These are phyloP conservation scores for Notothenia coriiceps DNA, from an alignment of 2,113 vertebrate species.

Conservation along the genomic window DNA sequence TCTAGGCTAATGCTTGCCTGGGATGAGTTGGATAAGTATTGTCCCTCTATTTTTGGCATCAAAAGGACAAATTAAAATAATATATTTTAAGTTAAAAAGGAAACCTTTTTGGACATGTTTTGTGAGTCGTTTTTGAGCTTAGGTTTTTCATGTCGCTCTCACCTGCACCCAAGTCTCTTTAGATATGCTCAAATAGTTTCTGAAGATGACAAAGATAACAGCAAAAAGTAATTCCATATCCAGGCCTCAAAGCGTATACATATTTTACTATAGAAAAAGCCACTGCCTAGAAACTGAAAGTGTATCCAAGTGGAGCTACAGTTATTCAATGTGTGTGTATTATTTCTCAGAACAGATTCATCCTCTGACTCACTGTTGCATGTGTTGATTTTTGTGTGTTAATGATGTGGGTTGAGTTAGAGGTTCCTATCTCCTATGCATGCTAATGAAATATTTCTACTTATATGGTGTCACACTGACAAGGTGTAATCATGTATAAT, in stretches of 20 bases:
- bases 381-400: constrained; percentile 10
- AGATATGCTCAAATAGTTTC: neutral
- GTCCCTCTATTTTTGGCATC: neutral
- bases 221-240: neutral
- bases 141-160: neutral
- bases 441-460: constrained; percentile 9
- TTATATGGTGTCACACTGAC: neutral
- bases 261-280: neutral
- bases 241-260: neutral
- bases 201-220: neutral
- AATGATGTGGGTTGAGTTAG: constrained; percentile 23
- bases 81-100: no score
- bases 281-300: neutral
- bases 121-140: neutral
- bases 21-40: neutral
- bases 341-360: neutral
- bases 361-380: constrained; percentile 22
- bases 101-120: no score
- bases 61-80: neutral
- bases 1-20: neutral
- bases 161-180: neutral
- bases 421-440: neutral
- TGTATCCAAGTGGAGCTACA: neutral
- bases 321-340: neutral
- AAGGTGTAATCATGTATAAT: neutral